Base-by-base conservation (phyloP, 2,888 invertebrate species). In the Zygaena filipendulae region DNA sequence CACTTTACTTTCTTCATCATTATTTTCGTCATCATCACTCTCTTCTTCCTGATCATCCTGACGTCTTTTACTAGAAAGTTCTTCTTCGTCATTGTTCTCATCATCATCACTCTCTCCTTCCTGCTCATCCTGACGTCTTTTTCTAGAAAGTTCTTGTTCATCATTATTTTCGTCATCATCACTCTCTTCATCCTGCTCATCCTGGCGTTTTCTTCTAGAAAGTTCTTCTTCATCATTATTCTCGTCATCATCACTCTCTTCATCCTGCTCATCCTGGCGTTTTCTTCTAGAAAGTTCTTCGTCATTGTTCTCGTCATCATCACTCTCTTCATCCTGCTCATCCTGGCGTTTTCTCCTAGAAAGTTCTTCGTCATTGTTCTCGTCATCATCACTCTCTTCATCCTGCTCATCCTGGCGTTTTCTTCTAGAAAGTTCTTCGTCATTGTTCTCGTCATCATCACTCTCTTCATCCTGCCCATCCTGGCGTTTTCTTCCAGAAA, bases 1-100 rank as follows among this genome's bases (percentile, higher is more conserved):
- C 31, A 41, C 38, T 2, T 38, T 30, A 19, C 40, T 40, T 4
- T 41, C 43, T 11, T 39, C 32, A 27, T 38, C 38, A 13, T 40
- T 35, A 12, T 26, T 22, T 27, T 38, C 38, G 13, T 40, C 36
- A 12, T 26, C 23, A 4, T 26, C 29, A 7, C 4, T 7, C 14
- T 32, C 35, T 18, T 35, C 27, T 10, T 28, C 20, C 11, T 21
- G 23, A 20, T 30, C 29, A 13, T 29, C 23, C 3, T 11, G 19
- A 8, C 21, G 16, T 8, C 11, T 12, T 10, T 21, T 22, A 2
- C 24, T 27, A 8, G 21, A 20, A 3, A 1, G 25, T 13, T 27
- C 13, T 13, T 33, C 25, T 13, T 28, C 27, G 10, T 23, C 9
- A 11, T 23, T 29, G 1, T 32, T 20, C 7, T 25, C 26, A 1